Conservation (phyloP, 2,113 vertebrate species). For the Phasianus colchicus region DNA sequence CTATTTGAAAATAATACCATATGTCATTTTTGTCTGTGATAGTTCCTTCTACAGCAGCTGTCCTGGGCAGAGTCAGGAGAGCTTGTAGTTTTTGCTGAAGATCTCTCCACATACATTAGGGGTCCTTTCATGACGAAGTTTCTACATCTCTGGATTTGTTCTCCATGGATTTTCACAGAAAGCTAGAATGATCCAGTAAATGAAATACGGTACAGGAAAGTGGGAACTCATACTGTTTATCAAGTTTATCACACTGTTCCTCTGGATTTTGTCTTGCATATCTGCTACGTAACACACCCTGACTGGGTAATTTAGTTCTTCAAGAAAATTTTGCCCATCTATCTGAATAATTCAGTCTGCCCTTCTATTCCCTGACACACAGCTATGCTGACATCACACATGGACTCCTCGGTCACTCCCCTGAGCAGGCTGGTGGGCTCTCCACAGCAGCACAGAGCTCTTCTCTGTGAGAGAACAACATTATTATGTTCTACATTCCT, state of each 20-base stretch:
- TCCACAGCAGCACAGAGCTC: not conserved
- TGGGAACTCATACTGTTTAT: not conserved
- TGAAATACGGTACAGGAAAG: not conserved
- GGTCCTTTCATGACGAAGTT: not conserved
- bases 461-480: not conserved
- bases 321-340: not conserved
- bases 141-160: not conserved
- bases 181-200: not conserved
- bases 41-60: not conserved
- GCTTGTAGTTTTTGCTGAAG: not conserved
- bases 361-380: not conserved
- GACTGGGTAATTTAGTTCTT: not conserved
- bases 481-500: not conserved
- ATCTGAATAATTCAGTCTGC: not conserved
- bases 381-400: not conserved
- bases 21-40: not conserved
- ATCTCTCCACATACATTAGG: not conserved
- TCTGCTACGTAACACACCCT: not conserved
- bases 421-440: not conserved
- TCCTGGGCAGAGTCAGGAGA: not conserved
- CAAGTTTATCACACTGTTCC: not conserved
- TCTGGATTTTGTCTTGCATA: not conserved
- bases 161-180: not conserved
- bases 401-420: not conserved
- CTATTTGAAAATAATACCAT: not conserved